Conservation (phyloP, 2,113 vertebrate species). For the Tiliqua scincoides region DNA sequence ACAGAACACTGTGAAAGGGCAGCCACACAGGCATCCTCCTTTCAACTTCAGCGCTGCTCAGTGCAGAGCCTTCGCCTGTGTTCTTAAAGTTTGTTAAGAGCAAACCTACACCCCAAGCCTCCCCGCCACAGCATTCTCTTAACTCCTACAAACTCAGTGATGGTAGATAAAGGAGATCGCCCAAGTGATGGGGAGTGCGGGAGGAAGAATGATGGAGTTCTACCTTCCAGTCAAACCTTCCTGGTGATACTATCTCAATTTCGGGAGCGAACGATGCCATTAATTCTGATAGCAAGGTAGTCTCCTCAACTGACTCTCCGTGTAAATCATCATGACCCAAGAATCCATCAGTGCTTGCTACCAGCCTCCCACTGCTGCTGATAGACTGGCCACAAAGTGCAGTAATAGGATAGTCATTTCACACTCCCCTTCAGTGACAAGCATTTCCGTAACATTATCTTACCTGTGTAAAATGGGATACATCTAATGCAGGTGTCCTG, state of each 20-base stretch:
- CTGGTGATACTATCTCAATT: slow-evolving; percentile 56
- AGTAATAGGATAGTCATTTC: slow-evolving; percentile 14
- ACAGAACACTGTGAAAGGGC: background rate
- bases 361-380: background rate
- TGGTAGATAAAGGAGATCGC: background rate
- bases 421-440: background rate
- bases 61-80: background rate
- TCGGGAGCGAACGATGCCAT: slow-evolving; percentile 54
- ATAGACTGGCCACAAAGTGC: slow-evolving; percentile 30
- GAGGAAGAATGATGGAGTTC: slow-evolving; percentile 50
- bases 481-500: background rate
- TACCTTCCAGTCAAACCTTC: slow-evolving; percentile 35
- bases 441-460: background rate
- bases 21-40: background rate
- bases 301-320: slow-evolving; percentile 38
- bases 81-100: slow-evolving; percentile 4
- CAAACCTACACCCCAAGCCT: background rate
- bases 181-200: background rate
- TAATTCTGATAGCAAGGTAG: slow-evolving; percentile 46
- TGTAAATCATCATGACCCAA: slow-evolving; percentile 57
- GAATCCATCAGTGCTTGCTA: slow-evolving; percentile 49
- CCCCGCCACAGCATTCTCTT: background rate
- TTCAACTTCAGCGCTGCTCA: background rate
- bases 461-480: background rate
- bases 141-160: background rate